Conservation (phyloP, 1,140 invertebrate species). For the Euborellia annulipes region DNA sequence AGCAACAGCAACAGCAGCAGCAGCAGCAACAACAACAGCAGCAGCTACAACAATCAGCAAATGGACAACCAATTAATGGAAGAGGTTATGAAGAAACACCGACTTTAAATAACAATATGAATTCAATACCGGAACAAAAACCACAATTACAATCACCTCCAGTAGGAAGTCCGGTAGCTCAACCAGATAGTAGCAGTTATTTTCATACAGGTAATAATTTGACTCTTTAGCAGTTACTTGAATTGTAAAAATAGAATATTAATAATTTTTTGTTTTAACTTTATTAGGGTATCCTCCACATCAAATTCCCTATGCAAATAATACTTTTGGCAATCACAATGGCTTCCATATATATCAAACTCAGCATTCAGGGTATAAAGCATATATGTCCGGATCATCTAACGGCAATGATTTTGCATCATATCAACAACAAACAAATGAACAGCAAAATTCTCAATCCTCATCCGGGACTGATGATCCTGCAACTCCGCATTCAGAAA, state of each 20-base stretch:
- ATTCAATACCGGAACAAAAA: background rate
- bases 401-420: background rate
- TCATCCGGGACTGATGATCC: constrained; percentile 30
- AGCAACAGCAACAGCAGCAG: constrained; percentile 35
- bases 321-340: constrained; percentile 2
- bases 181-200: background rate
- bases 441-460: background rate
- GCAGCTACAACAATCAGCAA: background rate
- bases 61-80: background rate
- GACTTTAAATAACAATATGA: background rate
- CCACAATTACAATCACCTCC: background rate
- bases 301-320: constrained; percentile 1
- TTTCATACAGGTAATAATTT: background rate
- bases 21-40: background rate
- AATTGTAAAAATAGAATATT: too few species aligned
- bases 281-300: background rate
- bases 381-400: background rate
- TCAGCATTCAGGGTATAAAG: constrained; percentile 1
- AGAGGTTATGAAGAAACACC: background rate
- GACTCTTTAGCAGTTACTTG: too few species aligned
- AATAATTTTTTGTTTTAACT: too few species aligned
- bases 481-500: constrained; percentile 54
- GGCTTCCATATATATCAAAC: background rate
- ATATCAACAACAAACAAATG: background rate
- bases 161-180: background rate